Conservation (phyloP, 2,113 vertebrate genomes). For the Dermatemys mawii region DNA sequence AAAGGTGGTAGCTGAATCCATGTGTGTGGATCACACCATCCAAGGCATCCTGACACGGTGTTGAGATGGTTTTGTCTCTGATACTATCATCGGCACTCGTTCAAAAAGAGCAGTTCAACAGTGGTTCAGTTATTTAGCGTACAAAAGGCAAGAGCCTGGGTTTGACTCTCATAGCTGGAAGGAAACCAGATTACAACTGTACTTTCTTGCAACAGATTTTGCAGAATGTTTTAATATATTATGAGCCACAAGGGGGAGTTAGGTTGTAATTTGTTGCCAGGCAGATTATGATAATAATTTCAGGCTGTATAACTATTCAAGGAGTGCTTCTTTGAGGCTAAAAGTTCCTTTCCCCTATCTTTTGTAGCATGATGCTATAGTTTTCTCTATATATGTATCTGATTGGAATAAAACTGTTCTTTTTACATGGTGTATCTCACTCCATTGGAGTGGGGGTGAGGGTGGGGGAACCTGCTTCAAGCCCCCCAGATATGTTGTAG, state of each 20-base stretch:
- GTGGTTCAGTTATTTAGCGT: background rate
- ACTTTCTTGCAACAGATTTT: background rate
- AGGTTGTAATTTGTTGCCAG: background rate
- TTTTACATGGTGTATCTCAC: background rate
- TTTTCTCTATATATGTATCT: no score
- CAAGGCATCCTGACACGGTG: background rate
- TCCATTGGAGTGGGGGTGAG: no score
- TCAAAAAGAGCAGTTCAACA: background rate
- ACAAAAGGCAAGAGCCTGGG: background rate
- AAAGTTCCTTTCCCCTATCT: background rate
- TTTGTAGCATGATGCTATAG: background rate
- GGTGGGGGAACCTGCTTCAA: background rate
- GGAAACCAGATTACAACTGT: background rate
- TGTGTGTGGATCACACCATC: background rate
- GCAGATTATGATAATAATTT: background rate
- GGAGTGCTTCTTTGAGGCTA: background rate
- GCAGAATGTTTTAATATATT: background rate
- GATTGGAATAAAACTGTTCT: background rate
- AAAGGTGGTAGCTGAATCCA: background rate
- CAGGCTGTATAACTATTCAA: background rate
- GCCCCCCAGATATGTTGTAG: background rate
- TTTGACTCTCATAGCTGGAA: background rate
- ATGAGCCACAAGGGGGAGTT: slow-evolving; percentile 43
- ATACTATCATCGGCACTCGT: background rate
- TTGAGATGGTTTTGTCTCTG: background rate